A percentile compares a stretch with the other conserved stretches of the same genome.
phyloP scores from a whole-genome alignment of 1,140 invertebrate genomes.

The Himalopsyche phryganea region DNA sequence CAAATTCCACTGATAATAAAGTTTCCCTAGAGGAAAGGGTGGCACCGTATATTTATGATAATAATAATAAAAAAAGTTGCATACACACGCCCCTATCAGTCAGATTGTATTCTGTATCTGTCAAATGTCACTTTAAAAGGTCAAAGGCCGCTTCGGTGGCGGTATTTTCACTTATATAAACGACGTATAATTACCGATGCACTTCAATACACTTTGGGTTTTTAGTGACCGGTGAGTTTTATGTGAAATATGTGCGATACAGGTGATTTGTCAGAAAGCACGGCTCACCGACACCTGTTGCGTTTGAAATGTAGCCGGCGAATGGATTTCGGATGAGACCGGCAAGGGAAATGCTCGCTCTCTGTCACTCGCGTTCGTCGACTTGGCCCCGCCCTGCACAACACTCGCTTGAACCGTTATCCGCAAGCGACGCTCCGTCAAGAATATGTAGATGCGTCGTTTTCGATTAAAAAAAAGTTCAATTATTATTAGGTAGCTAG shows the following conservation, averaged over 20 bases:
- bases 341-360: conserved; percentile 29
- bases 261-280: conserved; percentile 18
- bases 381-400: conserved; percentile 4
- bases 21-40: too few species aligned
- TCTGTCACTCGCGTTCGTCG: conserved; percentile 33
- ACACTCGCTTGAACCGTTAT: neutral
- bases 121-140: conserved; percentile 19
- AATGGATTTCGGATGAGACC: conserved; percentile 35
- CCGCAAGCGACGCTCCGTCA: neutral
- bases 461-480: too few species aligned
- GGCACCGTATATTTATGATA: neutral
- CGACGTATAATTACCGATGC: neutral
- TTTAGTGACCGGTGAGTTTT: conserved; percentile 1
- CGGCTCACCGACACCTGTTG: conserved; percentile 14
- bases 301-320: conserved; percentile 39
- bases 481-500: too few species aligned
- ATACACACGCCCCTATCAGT: conserved; percentile 18
- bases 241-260: conserved; percentile 9
- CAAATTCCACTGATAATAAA: conserved; percentile 9
- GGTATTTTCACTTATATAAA: conserved; percentile 11
- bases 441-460: too few species aligned
- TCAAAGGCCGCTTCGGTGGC: conserved; percentile 11
- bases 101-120: conserved; percentile 7
- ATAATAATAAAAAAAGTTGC: conserved; percentile 20
- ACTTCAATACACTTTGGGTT: conserved; percentile 15